Evolutionary conservation across 2,797 vertebrate genomes (phyloP), one percentile per base, ranked within the genome.

Genomic region (Salmo trutta): DNA sequence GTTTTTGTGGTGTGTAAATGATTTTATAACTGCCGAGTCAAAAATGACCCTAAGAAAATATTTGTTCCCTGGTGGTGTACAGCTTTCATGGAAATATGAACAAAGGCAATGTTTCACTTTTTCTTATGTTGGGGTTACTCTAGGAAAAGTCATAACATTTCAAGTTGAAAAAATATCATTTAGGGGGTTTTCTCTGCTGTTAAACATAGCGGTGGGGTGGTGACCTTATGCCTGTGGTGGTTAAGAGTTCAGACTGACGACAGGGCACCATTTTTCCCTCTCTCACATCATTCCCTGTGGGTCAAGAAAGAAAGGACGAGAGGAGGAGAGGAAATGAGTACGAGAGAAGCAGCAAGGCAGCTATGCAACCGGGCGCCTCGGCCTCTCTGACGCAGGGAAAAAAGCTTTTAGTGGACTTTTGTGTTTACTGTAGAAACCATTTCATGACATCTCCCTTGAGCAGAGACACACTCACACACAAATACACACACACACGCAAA

Each of bases 331-430:
- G 59, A 66, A 66, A 66, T 66, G 5, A 67, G 8, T 41, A 41
- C 41, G 29, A 67, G 15, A 33, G 14, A 33, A 47, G 41, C 66
- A 67, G 62, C 75, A 27, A 70, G 74, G 75, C 62, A 64, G 76
- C 12, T 47, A 47, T 1, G 41, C 41, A 10, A 47, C 41, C 41
- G 41, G 41, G 41, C 12, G 41, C 41, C 41, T 47, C 10, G 2
- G 41, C 41, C 41, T 47, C 41, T 54, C 24, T 0, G 24, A 76
- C 52, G 47, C 59, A 79, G 21, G 24, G 59, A 62, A 27, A 47
- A 79, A 75, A 74, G 73, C 72, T 81, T 81, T 86, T 77, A 76
- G 74, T 71, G 36, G 31, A 74, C 67, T 67, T 76, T 75, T 77
- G 70, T 80, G 66, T 78, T 79, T 77, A 75, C 27, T 6, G 74